phyloP scores from a whole-genome alignment of 2,888 invertebrate species.

The Brachyptera risi region DNA sequence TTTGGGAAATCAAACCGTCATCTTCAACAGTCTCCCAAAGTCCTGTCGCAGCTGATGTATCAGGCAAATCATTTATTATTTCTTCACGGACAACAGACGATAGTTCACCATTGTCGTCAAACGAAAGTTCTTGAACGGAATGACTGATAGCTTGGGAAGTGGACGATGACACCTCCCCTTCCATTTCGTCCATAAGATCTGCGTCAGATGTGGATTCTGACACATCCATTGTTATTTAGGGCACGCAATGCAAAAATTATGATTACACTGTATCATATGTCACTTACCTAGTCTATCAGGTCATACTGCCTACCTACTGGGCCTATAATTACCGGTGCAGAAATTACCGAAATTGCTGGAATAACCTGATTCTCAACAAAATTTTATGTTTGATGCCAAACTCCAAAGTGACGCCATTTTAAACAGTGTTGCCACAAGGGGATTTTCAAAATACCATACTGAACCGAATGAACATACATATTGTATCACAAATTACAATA shows the following conservation, averaged over 20 bases:
- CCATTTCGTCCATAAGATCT: background rate
- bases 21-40: conserved; percentile 4
- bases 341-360: background rate
- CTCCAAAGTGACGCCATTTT: background rate
- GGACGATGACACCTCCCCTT: conserved; percentile 14
- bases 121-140: background rate
- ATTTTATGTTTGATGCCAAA: background rate
- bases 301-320: too few relatives aligned
- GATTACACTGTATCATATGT: too few relatives aligned
- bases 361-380: background rate
- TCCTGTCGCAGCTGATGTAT: conserved; percentile 4
- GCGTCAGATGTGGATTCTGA: conserved; percentile 6
- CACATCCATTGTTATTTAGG: background rate
- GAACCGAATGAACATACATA: too few relatives aligned
- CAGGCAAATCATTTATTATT: conserved; percentile 14
- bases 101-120: conserved; percentile 7
- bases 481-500: too few relatives aligned
- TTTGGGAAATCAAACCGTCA: background rate
- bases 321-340: background rate
- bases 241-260: background rate
- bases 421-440: too few relatives aligned
- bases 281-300: too few relatives aligned
- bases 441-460: too few relatives aligned
- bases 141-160: conserved; percentile 3
- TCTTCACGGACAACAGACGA: background rate